Evolutionary conservation across 1,140 invertebrate species (phyloP), one percentile per base, ranked within the genome.

Genomic region (Drosophila subpulchrella): DNA sequence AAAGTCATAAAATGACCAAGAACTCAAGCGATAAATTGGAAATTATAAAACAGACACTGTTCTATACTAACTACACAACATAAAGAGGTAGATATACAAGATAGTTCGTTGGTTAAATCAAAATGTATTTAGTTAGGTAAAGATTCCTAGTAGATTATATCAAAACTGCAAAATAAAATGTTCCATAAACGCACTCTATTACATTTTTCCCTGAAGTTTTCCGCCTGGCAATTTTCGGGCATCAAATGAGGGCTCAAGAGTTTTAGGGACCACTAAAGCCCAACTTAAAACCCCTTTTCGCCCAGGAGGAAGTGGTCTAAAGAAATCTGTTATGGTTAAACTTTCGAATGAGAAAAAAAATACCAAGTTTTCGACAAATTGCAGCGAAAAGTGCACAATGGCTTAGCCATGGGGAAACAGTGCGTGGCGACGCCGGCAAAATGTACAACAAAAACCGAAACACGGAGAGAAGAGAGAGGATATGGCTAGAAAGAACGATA

Each of bases 321-420:
- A 78, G 75, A 86, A 81, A 78, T 85, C 70, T 85, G 82, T 82
- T 81, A 85, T 81, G 70, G 70, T 86, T 81, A 86, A 85, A 85
- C 82, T 85, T 82, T 85, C 58, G 62, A 76, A 74, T 55, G 30
- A 47, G 5, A 60, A 51, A 50, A 58, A 51, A 60, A 47, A 38
- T 20, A 32, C 47, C 47, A 60, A 74, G 71, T 85, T 85, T 85
- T 86, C 82, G 78, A 86, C 82, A 86, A 86, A 88, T 86, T 86
- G 78, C 82, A 86, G 75, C 60, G 82, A 85, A 85, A 85, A 85
- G 68, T 85, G 81, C 81, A 84, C 81, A 84, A 84, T 84, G 73
- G 68, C 39, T 78, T 61, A 46, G 74, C 46, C 68, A 71, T 59
- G 73, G 73, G 71, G 81, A 84, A 84, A 84, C 81, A 84, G 81